Evolutionary conservation across 2,797 vertebrate genomes (phyloP), one percentile per base, ranked within the genome.

Genomic region (Chanos chanos): DNA sequence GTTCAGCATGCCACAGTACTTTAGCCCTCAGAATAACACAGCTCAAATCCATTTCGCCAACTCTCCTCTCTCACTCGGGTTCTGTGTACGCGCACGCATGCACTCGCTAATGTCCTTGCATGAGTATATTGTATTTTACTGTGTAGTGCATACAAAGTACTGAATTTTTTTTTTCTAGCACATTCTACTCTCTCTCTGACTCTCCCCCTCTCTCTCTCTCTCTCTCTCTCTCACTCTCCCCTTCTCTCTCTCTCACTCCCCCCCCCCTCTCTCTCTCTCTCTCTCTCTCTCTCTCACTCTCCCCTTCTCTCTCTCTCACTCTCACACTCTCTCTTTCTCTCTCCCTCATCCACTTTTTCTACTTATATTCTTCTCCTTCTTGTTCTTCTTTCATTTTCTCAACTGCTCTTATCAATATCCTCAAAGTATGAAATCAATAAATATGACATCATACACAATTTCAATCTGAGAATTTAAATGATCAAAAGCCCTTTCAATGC

Each of bases 1-100:
- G 40, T 12, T 33, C 40, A 34, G 27, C 30, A 8, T 45, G 55
- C 40, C 55, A 58, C 58, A 33, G 45, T 30, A 7, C 39, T 12
- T 21, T 16, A 44, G 53, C n/a, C 36, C 19, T 8, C 5, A 19
- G 5, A 15, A 30, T 24, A 44, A 27, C 24, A 24, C n/a, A 47
- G 2, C 22, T 25, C 21, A 7, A 13, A 15, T 44, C 44, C 44
- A 27, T 44, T n/a, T n/a, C n/a, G n/a, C n/a, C n/a, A n/a, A n/a
- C n/a, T n/a, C n/a, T n/a, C n/a, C n/a, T n/a, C n/a, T n/a, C 25
- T 25, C 24, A 25, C 3, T 25, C 25, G 24, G 5, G 25, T 5
- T 25, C 25, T 13, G 34, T 5, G n/a, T 13, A 33, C 34, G 12
- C 34, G 33, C 34, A 33, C 34, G 33, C 34, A 33, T 34, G 33